phyloP scores from a whole-genome alignment of 2,113 vertebrate genomes.

The Andinoacara biseriatus region DNA sequence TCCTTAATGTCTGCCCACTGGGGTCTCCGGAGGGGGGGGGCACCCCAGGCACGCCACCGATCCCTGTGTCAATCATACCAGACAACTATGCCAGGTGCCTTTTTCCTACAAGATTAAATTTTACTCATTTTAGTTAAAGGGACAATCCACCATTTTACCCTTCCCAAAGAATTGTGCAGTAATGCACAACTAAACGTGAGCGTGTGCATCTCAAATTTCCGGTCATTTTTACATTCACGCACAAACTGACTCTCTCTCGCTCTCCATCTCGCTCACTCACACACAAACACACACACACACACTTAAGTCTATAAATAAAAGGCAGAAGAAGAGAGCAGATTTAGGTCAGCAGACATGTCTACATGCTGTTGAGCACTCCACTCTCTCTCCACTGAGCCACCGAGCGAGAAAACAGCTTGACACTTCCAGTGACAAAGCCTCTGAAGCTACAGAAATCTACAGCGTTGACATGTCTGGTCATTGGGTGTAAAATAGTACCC shows the following conservation, averaged over 20 bases:
- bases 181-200: not conserved
- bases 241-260: not conserved
- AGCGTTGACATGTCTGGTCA: slow-evolving; percentile 14
- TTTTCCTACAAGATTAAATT: not conserved
- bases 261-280: not conserved
- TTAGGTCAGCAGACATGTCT: slow-evolving; percentile 75
- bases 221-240: slow-evolving; percentile 11
- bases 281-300: slow-evolving; percentile 24
- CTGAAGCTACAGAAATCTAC: slow-evolving; percentile 31
- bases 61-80: not conserved
- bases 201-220: not conserved
- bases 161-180: not conserved
- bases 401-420: slow-evolving; percentile 30
- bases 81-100: not conserved
- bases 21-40: not conserved
- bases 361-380: slow-evolving; percentile 47
- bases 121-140: not conserved
- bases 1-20: not conserved
- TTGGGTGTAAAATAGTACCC: not conserved
- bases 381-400: slow-evolving; percentile 45
- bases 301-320: slow-evolving; percentile 68
- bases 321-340: slow-evolving; percentile 70
- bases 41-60: not conserved
- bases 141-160: not conserved
- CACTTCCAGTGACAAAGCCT: slow-evolving; percentile 28